phyloP scores from a whole-genome alignment of 2,113 vertebrate genomes.

The Pyrgilauda ruficollis region DNA sequence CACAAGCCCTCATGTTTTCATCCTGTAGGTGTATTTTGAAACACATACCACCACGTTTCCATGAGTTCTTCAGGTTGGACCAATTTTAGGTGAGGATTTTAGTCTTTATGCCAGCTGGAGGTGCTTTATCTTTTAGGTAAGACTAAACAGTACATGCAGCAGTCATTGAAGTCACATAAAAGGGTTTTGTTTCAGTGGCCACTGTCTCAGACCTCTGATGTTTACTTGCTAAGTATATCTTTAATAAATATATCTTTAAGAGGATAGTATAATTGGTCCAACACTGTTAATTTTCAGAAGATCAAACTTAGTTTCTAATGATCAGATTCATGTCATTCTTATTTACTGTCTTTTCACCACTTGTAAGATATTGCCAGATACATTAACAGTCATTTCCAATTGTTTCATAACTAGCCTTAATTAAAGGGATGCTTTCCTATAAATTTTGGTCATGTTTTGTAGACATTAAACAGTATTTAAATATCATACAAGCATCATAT shows the following conservation, averaged over 20 bases:
- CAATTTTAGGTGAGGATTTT: neutral
- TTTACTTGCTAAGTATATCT: neutral
- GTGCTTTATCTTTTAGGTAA: neutral
- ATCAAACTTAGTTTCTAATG: neutral
- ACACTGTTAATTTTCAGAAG: neutral
- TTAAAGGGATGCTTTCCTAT: neutral
- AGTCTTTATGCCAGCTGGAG: neutral
- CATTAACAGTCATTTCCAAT: neutral
- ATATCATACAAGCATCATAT: neutral
- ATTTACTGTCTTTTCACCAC: neutral
- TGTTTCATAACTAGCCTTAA: neutral
- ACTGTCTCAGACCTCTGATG: neutral
- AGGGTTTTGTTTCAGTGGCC: neutral
- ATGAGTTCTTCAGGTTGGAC: neutral
- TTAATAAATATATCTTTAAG: neutral
- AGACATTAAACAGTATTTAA: neutral
- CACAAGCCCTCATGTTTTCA: neutral
- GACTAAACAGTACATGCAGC: neutral
- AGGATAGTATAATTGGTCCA: neutral
- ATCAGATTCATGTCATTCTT: neutral
- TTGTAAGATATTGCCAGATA: neutral
- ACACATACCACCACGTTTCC: neutral
- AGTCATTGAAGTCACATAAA: neutral
- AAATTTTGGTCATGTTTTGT: neutral
- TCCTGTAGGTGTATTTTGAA: neutral